Percentiles rank a stretch among this genome's conserved stretches.
phyloP scores from a whole-genome alignment of 2,797 vertebrate species.

The Gadopsis marmoratus region DNA sequence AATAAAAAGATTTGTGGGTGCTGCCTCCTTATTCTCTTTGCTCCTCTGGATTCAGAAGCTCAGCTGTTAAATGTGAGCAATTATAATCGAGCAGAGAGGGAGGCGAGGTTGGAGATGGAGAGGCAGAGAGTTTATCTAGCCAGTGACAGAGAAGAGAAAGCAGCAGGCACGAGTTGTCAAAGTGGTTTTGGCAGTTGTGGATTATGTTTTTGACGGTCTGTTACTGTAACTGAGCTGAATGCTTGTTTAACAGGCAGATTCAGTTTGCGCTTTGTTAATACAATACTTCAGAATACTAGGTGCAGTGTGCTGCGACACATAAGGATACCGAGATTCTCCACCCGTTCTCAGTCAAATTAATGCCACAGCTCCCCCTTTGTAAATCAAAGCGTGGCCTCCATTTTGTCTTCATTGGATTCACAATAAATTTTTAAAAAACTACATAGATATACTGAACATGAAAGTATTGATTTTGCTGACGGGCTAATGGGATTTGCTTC shows the following conservation, averaged over 20 bases:
- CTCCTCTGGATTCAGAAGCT: conserved; percentile 74
- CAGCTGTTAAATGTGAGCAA: conserved; percentile 83
- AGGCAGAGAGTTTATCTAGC: conserved; percentile 53
- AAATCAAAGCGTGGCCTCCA: not conserved
- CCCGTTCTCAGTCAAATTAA: conserved; percentile 32
- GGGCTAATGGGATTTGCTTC: conserved; percentile 30
- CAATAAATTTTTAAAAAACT: conserved; percentile 7
- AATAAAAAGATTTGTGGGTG: too few relatives aligned
- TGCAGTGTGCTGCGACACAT: not conserved
- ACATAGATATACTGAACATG: not conserved
- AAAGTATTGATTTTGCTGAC: conserved; percentile 21
- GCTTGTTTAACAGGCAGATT: conserved; percentile 46
- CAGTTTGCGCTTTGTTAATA: conserved; percentile 33
- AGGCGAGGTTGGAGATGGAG: conserved; percentile 41
- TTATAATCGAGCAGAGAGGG: conserved; percentile 69
- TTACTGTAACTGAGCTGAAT: conserved; percentile 67
- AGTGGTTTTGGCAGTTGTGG: conserved; percentile 75
- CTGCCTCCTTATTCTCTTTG: conserved; percentile 44
- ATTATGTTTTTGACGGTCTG: conserved; percentile 71
- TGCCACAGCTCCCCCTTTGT: not conserved
- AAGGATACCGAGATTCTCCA: conserved; percentile 3
- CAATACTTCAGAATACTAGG: conserved; percentile 26
- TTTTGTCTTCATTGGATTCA: not conserved
- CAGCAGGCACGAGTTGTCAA: conserved; percentile 68
- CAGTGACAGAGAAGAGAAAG: conserved; percentile 60